Conservation (phyloP, 2,888 invertebrate species). For the Macrosoma leucophasiata region DNA sequence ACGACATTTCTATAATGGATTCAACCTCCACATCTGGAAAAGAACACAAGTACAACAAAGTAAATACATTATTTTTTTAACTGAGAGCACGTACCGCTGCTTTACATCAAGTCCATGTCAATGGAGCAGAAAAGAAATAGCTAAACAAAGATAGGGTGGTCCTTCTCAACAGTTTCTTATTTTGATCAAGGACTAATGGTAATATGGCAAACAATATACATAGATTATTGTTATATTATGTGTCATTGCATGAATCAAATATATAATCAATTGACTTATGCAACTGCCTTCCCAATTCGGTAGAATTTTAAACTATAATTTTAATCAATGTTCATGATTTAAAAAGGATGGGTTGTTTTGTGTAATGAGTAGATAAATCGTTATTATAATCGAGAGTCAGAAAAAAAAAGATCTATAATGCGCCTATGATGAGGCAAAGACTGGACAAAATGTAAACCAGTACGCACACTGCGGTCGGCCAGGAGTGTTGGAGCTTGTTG, state of each 20-base stretch:
- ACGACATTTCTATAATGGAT: slow-evolving; percentile 73
- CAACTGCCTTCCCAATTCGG: too few species aligned
- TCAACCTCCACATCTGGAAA: slow-evolving; percentile 75
- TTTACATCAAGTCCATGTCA: slow-evolving; percentile 71
- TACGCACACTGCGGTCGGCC: slow-evolving; percentile 52
- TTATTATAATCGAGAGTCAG: too few species aligned
- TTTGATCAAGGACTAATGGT: too few species aligned
- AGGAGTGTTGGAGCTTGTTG: slow-evolving; percentile 64
- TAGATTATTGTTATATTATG: too few species aligned
- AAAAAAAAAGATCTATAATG: neutral
- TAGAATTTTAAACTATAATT: too few species aligned
- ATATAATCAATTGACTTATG: too few species aligned
- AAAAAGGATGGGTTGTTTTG: too few species aligned
- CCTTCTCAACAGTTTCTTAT: too few species aligned
- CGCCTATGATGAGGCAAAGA: slow-evolving; percentile 22
- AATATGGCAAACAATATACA: too few species aligned
- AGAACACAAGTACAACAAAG: slow-evolving; percentile 76
- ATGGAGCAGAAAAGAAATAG: slow-evolving; percentile 30
- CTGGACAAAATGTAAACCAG: slow-evolving; percentile 72
- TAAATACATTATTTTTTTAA: slow-evolving; percentile 55
- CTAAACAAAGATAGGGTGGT: slow-evolving; percentile 5
- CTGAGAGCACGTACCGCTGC: slow-evolving; percentile 60
- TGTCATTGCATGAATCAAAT: too few species aligned
- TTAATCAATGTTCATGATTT: too few species aligned
- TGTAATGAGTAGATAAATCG: too few species aligned